Base-by-base conservation (phyloP, 2,113 vertebrate genomes). In the Plectropomus leopardus region DNA sequence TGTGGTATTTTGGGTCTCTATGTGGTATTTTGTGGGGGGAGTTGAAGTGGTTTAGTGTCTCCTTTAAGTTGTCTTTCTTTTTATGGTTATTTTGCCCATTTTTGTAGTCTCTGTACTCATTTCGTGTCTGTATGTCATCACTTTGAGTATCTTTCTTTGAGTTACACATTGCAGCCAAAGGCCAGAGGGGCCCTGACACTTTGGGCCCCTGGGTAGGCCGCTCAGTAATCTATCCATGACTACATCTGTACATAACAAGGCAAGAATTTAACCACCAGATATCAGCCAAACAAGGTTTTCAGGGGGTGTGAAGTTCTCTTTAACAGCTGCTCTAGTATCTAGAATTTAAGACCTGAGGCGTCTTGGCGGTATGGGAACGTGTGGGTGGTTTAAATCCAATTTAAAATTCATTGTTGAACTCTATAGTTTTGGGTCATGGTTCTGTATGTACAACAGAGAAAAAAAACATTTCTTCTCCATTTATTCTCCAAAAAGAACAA, bases 351-450 rank as follows among this genome's bases (percentile, higher is more conserved):
- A 42, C 64, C 54, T 28, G 42, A 50, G 54, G 54, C 44, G 51
- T 4, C 1, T 9, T 51, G 11, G 24, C 4, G 7, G 23, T 44
- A 23, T 42, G 21, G 32, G 57, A 47, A 36, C 26, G 14, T 28
- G 76, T 64, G 67, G 76, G 67, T 7, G 67, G 47, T 63, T 30
- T 13, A 3, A 70, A 21, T 45, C 66, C 5, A 63, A 26, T 36
- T 28, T 17, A 44, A 78, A 72, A 69, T 59, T 50, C 34, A 48
- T 13, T 58, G 26, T 23, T 68, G 21, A 34, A 16, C 28, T 50
- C 30, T 16, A 8, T 19, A 53, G 34, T 61, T 61, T 15, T 24
- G 16, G 57, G 47, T 64, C 66, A 64, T 4, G 4, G 66, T 21
- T 50, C 40, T 40, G 54, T 24, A 40, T n/a, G 53, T 50, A n/a